Evolutionary conservation across 2,113 vertebrate species (phyloP).

Genomic region (Oryzias curvinotus): DNA sequence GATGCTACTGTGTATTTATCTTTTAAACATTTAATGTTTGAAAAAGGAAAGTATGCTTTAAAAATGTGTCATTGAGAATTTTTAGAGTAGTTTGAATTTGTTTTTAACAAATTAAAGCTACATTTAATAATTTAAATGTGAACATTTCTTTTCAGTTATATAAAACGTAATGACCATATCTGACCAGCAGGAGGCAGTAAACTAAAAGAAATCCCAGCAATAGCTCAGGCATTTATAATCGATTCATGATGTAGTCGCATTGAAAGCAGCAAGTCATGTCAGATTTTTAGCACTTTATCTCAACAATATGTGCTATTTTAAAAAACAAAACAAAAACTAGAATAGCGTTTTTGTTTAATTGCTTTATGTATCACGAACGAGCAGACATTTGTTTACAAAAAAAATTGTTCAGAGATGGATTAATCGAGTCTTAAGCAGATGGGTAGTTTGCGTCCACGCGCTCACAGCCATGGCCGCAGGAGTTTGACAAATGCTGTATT

Average conservation of each 20-base stretch:
- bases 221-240: conserved; percentile 6
- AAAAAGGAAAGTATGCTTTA: conserved; percentile 5
- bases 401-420: background rate
- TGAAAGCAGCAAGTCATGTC: background rate
- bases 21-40: too few relatives aligned
- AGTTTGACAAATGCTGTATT: background rate
- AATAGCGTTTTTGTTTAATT: too few relatives aligned
- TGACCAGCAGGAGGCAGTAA: background rate
- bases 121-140: background rate
- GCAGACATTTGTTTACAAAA: too few relatives aligned
- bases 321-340: too few relatives aligned
- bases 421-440: conserved; percentile 33
- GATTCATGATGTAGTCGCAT: conserved; percentile 12
- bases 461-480: too few relatives aligned
- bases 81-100: background rate
- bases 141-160: background rate
- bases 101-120: background rate
- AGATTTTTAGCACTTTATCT: background rate
- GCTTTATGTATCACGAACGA: background rate
- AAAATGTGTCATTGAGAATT: conserved; percentile 28
- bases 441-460: conserved; percentile 9
- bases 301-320: too few relatives aligned
- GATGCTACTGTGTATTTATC: too few relatives aligned
- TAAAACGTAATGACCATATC: background rate
- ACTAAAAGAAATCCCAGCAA: rapidly evolving